Conservation (phyloP, 2,888 invertebrate species). For the Lathronympha strigana region DNA sequence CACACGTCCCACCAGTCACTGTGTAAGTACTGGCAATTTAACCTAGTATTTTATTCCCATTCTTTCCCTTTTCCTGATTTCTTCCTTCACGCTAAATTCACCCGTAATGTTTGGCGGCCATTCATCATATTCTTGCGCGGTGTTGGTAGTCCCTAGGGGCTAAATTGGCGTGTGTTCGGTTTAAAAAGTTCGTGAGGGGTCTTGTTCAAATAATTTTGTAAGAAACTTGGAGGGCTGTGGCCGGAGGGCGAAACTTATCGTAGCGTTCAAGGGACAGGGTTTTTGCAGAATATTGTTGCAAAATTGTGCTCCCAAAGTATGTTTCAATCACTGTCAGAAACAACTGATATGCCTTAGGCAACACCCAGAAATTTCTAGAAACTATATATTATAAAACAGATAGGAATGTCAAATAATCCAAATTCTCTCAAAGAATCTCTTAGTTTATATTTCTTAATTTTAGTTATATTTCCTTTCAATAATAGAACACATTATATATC, state of each 20-base stretch:
- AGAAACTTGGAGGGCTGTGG: constrained; percentile 74
- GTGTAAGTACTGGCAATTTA: constrained; percentile 64
- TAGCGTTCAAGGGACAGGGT: constrained; percentile 16
- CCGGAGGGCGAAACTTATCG: constrained; percentile 71
- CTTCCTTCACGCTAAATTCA: constrained; percentile 54
- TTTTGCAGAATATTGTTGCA: constrained; percentile 26
- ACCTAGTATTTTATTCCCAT: constrained; percentile 56
- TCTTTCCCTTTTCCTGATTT: constrained; percentile 46
- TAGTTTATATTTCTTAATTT: no score
- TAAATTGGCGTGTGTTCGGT: constrained; percentile 57
- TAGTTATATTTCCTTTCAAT: no score
- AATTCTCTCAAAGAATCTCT: no score
- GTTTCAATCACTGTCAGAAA: constrained; percentile 10
- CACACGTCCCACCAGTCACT: constrained; percentile 60
- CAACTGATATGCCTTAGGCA: constrained; percentile 5
- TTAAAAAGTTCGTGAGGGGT: constrained; percentile 51
- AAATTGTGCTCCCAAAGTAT: neutral
- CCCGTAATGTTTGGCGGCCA: constrained; percentile 46
- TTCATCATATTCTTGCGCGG: constrained; percentile 25
- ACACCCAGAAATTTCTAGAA: neutral
- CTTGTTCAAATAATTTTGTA: constrained; percentile 79
- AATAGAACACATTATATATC: no score
- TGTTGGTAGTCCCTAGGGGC: constrained; percentile 50
- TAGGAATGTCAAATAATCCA: no score
- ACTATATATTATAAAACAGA: no score